Evolutionary conservation across 2,888 invertebrate genomes (phyloP), one percentile per base, ranked within the genome.

Genomic region (Drosophila tripunctata): DNA sequence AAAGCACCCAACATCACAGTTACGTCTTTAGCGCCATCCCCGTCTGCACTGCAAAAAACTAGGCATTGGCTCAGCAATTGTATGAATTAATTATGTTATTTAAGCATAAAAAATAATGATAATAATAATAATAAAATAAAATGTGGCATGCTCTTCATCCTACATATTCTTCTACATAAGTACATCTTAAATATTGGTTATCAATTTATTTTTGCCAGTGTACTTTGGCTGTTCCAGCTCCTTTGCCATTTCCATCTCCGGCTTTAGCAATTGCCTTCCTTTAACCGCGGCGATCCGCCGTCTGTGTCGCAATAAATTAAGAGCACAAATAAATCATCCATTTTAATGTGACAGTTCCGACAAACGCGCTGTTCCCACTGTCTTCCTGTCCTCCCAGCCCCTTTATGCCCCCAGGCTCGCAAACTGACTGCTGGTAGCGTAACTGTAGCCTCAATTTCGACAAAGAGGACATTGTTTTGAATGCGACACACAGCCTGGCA

Each of bases 341-440:
- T 87, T 87, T 88, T 88, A 88, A 88, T 87, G 89, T 86, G 88
- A 87, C 87, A 88, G 87, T 88, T 86, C 84, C 88, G 88, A 86
- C 88, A 85, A 84, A 87, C 72, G 71, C 69, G 55, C 17, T 10
- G 6, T 15, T n/a, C 36, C 14, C 15, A 4, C 8, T 30, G 15
- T 27, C 10, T 12, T 1, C 27, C 22, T 4, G 3, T 17, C 2
- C 12, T 3, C 3, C 0, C 21, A 21, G 21, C 21, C 4, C 21
- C 21, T 21, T 21, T 21, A 4, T 21, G 10, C 8, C 2, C 27
- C 27, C 7, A 3, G 27, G 15, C 6, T 21, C 6, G 4, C 3
- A 1, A 33, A 12, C 21, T 33, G 30, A n/a, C 22, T 35, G 43
- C 54, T 43, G 54, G 43, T 35, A 41, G 24, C 31, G 55, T 24